Conservation (phyloP, 2,113 vertebrate genomes). For the Nettapus auritus region DNA sequence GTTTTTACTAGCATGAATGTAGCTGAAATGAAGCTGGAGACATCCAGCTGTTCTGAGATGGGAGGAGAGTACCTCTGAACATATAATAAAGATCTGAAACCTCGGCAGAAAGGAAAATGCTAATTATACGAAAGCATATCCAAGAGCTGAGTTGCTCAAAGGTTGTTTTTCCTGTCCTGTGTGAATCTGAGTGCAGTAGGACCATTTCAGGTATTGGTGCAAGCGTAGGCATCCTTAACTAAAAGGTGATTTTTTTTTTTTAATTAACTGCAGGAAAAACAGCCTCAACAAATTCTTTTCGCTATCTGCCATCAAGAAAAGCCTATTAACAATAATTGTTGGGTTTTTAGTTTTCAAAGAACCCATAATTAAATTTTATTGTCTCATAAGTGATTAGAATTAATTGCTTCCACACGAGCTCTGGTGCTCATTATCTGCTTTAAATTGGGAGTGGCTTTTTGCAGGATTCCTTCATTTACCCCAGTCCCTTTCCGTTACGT, state of each 20-base stretch:
- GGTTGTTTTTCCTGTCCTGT: conserved; percentile 6
- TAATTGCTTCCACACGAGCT: conserved; percentile 73
- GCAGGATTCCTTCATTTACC: conserved; percentile 64
- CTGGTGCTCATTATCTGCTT: conserved; percentile 61
- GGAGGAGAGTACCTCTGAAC: not conserved
- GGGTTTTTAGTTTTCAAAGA: conserved; percentile 69
- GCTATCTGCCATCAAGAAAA: conserved; percentile 65
- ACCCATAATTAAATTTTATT: conserved; percentile 80
- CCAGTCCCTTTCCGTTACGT: conserved; percentile 34
- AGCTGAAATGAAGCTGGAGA: conserved; percentile 27
- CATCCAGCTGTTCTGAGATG: not conserved
- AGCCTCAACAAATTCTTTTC: conserved; percentile 71
- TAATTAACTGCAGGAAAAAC: conserved; percentile 54
- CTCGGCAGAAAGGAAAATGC: conserved; percentile 1
- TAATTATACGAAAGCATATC: conserved; percentile 11
- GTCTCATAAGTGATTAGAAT: conserved; percentile 78
- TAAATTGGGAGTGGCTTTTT: conserved; percentile 65
- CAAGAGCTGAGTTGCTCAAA: conserved; percentile 36
- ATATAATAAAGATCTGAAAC: conserved; percentile 11
- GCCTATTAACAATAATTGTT: conserved; percentile 77
- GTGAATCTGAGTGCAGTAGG: not conserved
- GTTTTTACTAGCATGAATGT: not conserved
- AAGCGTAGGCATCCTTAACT: conserved; percentile 23
- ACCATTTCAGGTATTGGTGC: not conserved
- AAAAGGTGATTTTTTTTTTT: conserved; percentile 18